Evolutionary conservation across 2,797 vertebrate species (phyloP).

Genomic region (Pangasius krempfi): DNA sequence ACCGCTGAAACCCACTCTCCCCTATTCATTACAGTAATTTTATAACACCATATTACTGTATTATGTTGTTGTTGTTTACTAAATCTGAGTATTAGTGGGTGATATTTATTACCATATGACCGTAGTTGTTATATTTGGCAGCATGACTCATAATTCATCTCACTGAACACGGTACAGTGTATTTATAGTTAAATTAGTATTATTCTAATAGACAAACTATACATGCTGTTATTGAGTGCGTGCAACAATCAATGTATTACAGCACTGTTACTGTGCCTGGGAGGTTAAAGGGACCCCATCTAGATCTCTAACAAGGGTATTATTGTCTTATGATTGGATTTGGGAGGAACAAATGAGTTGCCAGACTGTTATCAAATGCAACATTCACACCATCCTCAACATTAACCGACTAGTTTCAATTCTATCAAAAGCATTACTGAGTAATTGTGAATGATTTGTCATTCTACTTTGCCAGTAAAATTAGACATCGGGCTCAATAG

Average conservation of each 20-base stretch:
- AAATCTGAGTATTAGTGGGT: neutral
- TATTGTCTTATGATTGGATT: slow-evolving; percentile 20
- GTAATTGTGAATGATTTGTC: slow-evolving; percentile 13
- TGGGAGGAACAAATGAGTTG: neutral
- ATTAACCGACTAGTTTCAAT: slow-evolving; percentile 1
- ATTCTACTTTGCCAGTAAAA: slow-evolving; percentile 44
- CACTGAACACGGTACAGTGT: neutral
- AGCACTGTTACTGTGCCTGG: neutral
- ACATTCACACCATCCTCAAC: neutral
- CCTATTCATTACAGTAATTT: neutral
- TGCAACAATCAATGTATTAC: slow-evolving; percentile 8
- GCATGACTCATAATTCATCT: neutral
- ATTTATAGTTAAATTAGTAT: neutral
- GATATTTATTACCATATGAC: neutral
- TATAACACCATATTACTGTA: neutral
- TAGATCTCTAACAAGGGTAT: neutral
- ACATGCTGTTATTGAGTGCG: neutral
- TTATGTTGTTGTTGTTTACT: neutral
- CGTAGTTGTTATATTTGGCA: neutral
- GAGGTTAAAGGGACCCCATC: neutral
- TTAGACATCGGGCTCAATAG: slow-evolving; percentile 42
- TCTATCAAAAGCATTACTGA: neutral
- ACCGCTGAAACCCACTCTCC: neutral
- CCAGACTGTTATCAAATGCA: neutral
- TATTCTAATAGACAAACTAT: slow-evolving; percentile 4